Evolutionary conservation across 2,797 vertebrate genomes (phyloP).

Genomic region (Gobionotothen gibberifrons): DNA sequence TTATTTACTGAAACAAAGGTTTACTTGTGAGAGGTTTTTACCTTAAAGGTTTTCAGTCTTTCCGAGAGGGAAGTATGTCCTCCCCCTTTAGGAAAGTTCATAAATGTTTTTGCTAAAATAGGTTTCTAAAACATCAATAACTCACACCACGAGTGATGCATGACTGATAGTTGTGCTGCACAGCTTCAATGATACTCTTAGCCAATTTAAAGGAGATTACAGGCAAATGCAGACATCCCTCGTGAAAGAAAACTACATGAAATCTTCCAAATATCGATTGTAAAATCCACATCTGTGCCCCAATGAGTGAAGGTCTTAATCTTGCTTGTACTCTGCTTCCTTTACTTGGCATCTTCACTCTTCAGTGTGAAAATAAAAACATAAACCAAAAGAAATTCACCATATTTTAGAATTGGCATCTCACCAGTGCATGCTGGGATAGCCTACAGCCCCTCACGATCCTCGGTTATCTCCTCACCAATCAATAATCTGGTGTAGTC

Average conservation of each 20-base stretch:
- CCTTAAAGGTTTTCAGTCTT: slow-evolving; percentile 3
- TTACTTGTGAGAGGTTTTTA: slow-evolving; percentile 11
- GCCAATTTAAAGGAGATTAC: background rate
- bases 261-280: background rate
- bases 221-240: background rate
- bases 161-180: background rate
- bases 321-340: background rate
- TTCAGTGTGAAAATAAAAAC: background rate
- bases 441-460: background rate
- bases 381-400: background rate
- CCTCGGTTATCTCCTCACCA: background rate
- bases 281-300: background rate
- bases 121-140: background rate
- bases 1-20: slow-evolving; percentile 38
- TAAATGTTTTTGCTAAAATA: slow-evolving; percentile 14
- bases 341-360: background rate
- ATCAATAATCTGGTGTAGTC: slow-evolving; percentile 12
- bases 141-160: background rate
- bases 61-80: background rate
- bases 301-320: background rate
- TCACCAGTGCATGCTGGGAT: slow-evolving; percentile 1
- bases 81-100: background rate
- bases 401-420: slow-evolving; percentile 6
- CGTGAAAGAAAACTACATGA: background rate
- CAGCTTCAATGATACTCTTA: background rate